Evolutionary conservation across 2,888 invertebrate species (phyloP).

Genomic region (Lomographa bimaculata): DNA sequence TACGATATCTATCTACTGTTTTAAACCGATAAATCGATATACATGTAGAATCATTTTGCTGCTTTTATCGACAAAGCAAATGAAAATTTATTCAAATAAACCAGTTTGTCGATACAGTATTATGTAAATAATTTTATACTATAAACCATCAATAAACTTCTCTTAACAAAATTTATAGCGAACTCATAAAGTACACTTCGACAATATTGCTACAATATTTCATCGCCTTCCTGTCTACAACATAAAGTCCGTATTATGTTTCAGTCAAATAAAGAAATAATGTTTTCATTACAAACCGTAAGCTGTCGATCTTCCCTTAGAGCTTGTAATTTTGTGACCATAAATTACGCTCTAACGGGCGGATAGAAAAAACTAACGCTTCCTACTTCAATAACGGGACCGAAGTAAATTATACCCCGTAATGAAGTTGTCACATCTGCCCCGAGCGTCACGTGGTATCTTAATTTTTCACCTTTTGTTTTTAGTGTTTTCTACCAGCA

Average conservation of each 20-base stretch:
- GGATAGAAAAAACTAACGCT: constrained; percentile 66
- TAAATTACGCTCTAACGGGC: constrained; percentile 72
- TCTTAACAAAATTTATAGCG: constrained; percentile 10
- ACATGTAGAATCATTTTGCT: no score
- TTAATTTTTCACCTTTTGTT: constrained; percentile 39
- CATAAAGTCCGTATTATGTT: neutral
- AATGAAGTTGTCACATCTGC: constrained; percentile 79
- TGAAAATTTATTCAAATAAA: no score
- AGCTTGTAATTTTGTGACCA: constrained; percentile 61
- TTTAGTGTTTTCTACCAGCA: constrained; percentile 33
- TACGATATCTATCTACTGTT: no score
- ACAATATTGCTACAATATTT: no score
- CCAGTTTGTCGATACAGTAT: no score
- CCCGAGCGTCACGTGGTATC: constrained; percentile 49
- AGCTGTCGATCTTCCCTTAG: constrained; percentile 51
- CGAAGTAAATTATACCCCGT: constrained; percentile 72
- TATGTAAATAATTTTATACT: no score
- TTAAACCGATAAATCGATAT: no score
- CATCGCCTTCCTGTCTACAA: neutral
- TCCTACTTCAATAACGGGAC: constrained; percentile 79
- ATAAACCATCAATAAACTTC: no score
- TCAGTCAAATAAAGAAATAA: constrained; percentile 3
- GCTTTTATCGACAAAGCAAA: no score
- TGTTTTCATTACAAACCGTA: constrained; percentile 28
- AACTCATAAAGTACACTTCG: constrained; percentile 2